Evolutionary conservation across 1,140 invertebrate species (phyloP), one percentile per base, ranked within the genome.

Genomic region (Micrasema longulum): DNA sequence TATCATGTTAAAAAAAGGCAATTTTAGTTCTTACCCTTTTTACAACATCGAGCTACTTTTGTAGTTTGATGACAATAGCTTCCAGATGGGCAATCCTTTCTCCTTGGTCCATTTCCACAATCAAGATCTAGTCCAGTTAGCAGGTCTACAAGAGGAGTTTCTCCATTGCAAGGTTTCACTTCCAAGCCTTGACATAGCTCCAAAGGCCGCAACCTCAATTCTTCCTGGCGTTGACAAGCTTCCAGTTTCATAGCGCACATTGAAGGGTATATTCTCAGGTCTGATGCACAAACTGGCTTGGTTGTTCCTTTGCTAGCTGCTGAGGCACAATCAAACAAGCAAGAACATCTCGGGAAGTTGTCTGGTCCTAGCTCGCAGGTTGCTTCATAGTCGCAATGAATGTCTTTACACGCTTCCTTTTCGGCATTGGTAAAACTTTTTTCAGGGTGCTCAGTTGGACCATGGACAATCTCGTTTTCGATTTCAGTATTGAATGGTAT

Each of bases 211-310:
- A 92, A 83, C 65, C 93, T 85, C 41, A 97, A 86, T 76, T 95
- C 93, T 74, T 91, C 90, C 79, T 95, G 93, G 22, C 90, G 85
- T 48, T 92, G 88, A 82, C 95, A 97, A 0, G 93, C 91, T 76
- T 94, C 91, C 83, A 93, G 88, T 79, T 92, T 92, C 92, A 97
- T 93, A 41, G 92, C 91, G 79, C 95, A 97, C 62, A 93, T 85
- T n/a, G 92, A 95, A 0, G 90, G 86, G 78, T 97, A 97, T 35
- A 92, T 88, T 36, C 89, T 85, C 31, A 93, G 83, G 79, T 97
- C 94, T 14, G 91, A 94, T 5, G 92, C 94, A 78, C 95, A 97
- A 3, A 96, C 91, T 0, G 90, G 89, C 6, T 80, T 78, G 45
- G 88, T 82, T 48, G 87, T 86, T 63, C 88, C 86, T 66, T 84